Base-by-base conservation (phyloP, 2,888 invertebrate genomes). In the Luperina nickerlii region DNA sequence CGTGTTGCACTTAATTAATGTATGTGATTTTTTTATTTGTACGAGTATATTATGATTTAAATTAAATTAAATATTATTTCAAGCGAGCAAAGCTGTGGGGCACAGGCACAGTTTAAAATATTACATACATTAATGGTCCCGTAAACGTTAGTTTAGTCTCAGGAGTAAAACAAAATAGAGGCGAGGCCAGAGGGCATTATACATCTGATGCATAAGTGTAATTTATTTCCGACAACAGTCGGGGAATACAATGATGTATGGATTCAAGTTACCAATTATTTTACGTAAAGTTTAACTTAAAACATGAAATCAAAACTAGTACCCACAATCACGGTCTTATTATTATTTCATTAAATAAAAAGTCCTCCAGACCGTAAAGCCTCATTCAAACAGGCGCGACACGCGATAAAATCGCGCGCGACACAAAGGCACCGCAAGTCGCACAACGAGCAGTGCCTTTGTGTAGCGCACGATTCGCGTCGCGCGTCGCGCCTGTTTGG, bases 251-350 rank as follows among this genome's bases (percentile, higher is more conserved):
- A 24, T 18, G n/a, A 48, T 11, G 24, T 32, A 38, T n/a, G 27
- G 24, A 57, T 48, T 68, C 54, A 45, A 38, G 20, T n/a, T 51
- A 51, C 48, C n/a, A 8, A 74, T 74, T 38, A 73, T 65, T 65
- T 66, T 42, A 11, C 7, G 32, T 18, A 20, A 42, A 7, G 38
- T 32, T 32, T 32, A 63, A 63, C 5, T 7, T 20, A 68, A 8
- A 7, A 45, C 45, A 5, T 66, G 13, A 27, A 67, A 72, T 45
- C 8, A 27, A 66, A 42, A 45, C 27, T 38, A 20, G 32, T 32
- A 9, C 32, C 32, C 32, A 32, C 32, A 63, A 20, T 20, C 32
- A 20, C 9, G 5, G 15, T 27, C 6, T 15, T 27, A 62, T 27
- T 15, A 63, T 63, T 63, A 63, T 45, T 45, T 45, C 45, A 45